Percentiles rank a stretch among this genome's conserved stretches.
These are phyloP conservation scores for Ceuthmochares aereus DNA, from an alignment of 2,113 vertebrate genomes.

Conservation along the genomic window DNA sequence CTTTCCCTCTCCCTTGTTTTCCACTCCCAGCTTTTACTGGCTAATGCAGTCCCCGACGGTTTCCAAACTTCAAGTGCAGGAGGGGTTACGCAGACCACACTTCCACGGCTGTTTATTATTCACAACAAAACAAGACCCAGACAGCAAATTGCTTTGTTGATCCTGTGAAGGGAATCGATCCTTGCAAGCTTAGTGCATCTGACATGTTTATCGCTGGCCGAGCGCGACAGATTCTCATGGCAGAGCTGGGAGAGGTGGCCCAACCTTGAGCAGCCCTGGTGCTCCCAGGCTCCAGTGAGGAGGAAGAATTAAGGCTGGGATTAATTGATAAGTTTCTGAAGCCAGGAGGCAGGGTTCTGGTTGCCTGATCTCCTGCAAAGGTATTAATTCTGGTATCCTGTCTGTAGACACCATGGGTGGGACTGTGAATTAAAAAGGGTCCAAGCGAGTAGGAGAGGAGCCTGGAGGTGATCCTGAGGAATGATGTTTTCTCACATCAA, in stretches of 20 bases:
- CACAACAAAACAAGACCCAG: conserved; percentile 38
- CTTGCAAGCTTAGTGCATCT: conserved; percentile 6
- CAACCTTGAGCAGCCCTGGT: not conserved
- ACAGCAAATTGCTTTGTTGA: conserved; percentile 68
- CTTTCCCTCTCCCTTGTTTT: not conserved
- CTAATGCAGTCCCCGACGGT: not conserved
- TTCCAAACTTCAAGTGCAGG: not conserved
- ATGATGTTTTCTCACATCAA: not conserved
- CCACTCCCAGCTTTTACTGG: not conserved
- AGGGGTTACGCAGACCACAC: not conserved
- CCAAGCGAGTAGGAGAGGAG: fast-evolving
- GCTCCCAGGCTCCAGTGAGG: fast-evolving
- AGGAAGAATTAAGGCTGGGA: not conserved
- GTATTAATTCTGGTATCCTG: fast-evolving
- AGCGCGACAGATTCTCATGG: not conserved
- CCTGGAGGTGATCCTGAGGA: not conserved
- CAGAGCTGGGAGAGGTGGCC: not conserved
- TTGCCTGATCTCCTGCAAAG: fast-evolving
- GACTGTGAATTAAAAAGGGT: not conserved
- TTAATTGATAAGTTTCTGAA: not conserved
- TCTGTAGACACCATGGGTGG: not conserved
- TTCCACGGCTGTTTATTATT: conserved; percentile 53
- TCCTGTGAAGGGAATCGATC: conserved; percentile 62
- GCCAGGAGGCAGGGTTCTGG: not conserved
- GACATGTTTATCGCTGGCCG: conserved; percentile 1